phyloP scores from a whole-genome alignment of 1,140 invertebrate genomes.

The Caenorhabditis brenneri region DNA sequence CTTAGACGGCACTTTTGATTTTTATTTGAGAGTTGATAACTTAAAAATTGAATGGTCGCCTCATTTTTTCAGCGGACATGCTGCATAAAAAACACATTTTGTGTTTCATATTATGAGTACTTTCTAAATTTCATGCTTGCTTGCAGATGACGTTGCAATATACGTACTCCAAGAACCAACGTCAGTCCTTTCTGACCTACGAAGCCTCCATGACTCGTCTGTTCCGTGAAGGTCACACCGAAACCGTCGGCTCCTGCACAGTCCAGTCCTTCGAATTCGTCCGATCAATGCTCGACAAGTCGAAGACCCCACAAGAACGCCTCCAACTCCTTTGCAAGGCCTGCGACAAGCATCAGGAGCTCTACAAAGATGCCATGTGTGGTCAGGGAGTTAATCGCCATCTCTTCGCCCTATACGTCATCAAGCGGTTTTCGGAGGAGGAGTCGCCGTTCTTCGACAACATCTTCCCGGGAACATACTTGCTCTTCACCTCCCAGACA shows the following conservation, averaged over 20 bases:
- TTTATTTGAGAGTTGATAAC: no score
- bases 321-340: slow-evolving; percentile 64
- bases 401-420: slow-evolving; percentile 94
- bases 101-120: no score
- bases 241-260: slow-evolving; percentile 94
- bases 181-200: slow-evolving; percentile 91
- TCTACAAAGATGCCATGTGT: slow-evolving; percentile 72
- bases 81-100: no score
- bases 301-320: slow-evolving; percentile 71
- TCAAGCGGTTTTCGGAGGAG: slow-evolving; percentile 94
- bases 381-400: slow-evolving; percentile 94
- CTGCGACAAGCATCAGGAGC: slow-evolving; percentile 67
- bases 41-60: no score
- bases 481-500: slow-evolving; percentile 85
- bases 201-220: slow-evolving; percentile 97
- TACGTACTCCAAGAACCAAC: slow-evolving; percentile 88
- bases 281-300: slow-evolving; percentile 81
- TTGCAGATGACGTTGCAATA: slow-evolving; percentile 92
- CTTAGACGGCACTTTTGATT: no score
- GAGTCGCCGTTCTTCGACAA: slow-evolving; percentile 79
- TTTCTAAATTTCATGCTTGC: no score
- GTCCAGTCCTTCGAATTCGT: slow-evolving; percentile 90
- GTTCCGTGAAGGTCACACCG: slow-evolving; percentile 92
- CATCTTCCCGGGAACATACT: slow-evolving; percentile 95
- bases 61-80: no score